Conservation (phyloP, 2,113 vertebrate genomes). For the Entomyzon cyanotis region DNA sequence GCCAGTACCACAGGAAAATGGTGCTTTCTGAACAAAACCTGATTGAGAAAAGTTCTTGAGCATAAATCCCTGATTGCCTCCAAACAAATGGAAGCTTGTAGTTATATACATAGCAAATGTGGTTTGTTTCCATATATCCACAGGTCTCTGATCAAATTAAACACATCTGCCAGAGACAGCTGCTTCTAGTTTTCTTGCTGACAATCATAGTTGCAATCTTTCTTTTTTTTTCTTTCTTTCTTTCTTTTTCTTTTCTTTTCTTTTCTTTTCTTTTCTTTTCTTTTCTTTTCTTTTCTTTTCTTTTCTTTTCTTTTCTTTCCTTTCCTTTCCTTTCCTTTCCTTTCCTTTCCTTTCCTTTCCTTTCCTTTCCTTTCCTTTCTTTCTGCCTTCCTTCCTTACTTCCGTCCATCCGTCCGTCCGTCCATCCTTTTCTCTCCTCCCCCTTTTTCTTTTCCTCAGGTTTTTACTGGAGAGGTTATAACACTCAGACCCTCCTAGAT, state of each 20-base stretch:
- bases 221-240: too few relatives aligned
- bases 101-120: slow-evolving; percentile 7
- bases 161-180: slow-evolving; percentile 16
- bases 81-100: background rate
- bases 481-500: background rate
- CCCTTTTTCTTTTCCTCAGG: fast-evolving
- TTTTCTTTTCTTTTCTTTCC: background rate
- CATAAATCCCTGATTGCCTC: background rate
- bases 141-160: slow-evolving; percentile 25
- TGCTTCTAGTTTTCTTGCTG: slow-evolving; percentile 9
- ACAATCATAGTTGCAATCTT: slow-evolving; percentile 2
- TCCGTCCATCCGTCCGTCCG: too few relatives aligned
- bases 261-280: too few relatives aligned
- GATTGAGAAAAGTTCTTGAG: background rate
- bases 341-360: too few relatives aligned
- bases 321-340: too few relatives aligned
- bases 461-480: background rate
- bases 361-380: too few relatives aligned
- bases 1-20: background rate
- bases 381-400: too few relatives aligned
- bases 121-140: slow-evolving; percentile 28
- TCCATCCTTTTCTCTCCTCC: fast-evolving
- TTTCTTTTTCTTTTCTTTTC: too few relatives aligned
- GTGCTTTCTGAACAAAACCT: slow-evolving; percentile 23
- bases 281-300: fast-evolving